Percentiles rank a stretch among this genome's conserved stretches.
Evolutionary conservation across 2,113 vertebrate species (phyloP).

Genomic region (Pogona vitticeps): DNA sequence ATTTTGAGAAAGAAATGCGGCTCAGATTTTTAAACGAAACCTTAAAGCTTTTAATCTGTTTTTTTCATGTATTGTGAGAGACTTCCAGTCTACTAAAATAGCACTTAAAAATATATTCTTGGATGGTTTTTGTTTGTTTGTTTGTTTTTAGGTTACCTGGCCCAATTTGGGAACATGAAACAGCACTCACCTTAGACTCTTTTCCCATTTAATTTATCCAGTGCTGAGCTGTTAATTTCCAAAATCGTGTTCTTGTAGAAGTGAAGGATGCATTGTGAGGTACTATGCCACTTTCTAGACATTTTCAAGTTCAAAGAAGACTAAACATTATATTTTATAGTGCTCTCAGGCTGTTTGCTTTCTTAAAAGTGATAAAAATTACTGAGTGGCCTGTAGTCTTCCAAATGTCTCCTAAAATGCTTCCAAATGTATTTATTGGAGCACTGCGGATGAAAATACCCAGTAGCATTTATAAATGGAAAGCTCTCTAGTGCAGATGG

Average conservation of each 20-base stretch:
- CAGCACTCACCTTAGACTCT: neutral
- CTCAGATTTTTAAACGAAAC: neutral
- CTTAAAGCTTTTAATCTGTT: neutral
- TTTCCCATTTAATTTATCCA: slow-evolving; percentile 23
- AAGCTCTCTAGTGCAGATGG: neutral
- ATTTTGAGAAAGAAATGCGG: neutral
- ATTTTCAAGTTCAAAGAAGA: slow-evolving; percentile 27
- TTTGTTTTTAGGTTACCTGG: neutral
- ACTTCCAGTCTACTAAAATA: neutral
- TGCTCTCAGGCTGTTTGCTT: slow-evolving; percentile 23
- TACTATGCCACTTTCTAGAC: slow-evolving; percentile 3
- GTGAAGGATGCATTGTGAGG: neutral
- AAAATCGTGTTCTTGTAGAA: neutral
- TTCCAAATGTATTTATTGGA: slow-evolving; percentile 9
- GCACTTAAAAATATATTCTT: neutral
- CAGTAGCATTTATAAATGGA: slow-evolving; percentile 28
- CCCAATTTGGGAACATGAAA: neutral
- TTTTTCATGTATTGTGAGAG: neutral
- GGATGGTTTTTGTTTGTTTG: neutral
- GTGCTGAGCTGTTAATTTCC: slow-evolving; percentile 16
- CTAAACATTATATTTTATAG: slow-evolving; percentile 27
- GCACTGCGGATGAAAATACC: slow-evolving; percentile 20
- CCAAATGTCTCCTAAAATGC: slow-evolving; percentile 10
- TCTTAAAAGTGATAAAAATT: slow-evolving; percentile 27
- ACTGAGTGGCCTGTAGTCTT: neutral